These are phyloP conservation scores for Piscicola geometra DNA, from an alignment of 2,888 invertebrate species.

Conservation along the genomic window DNA sequence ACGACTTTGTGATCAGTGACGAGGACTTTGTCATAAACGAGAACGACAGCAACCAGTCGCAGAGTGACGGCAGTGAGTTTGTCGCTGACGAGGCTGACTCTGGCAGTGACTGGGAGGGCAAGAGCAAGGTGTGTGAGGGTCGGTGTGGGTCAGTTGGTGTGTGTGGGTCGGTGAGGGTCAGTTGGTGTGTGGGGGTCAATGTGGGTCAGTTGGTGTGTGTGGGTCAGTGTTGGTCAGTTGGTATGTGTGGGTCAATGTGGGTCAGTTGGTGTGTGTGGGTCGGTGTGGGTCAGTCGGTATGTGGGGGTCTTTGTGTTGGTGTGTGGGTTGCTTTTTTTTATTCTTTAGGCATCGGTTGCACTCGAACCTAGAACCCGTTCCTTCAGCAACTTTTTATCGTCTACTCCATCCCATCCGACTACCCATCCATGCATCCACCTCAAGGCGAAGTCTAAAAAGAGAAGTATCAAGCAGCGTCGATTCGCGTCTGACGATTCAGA, in stretches of 20 bases:
- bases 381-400: not conserved
- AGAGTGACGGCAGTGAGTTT: constrained; percentile 50
- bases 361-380: not conserved
- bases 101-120: constrained; percentile 52
- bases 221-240: too few species aligned
- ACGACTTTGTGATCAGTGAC: constrained; percentile 42
- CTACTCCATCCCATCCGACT: too few species aligned
- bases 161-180: too few species aligned
- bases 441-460: constrained; percentile 7
- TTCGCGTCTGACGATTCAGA: not conserved
- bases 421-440: not conserved
- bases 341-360: too few species aligned
- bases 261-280: too few species aligned
- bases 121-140: constrained; percentile 2
- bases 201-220: too few species aligned
- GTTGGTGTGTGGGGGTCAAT: too few species aligned
- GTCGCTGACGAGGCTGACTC: constrained; percentile 49
- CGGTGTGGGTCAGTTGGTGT: too few species aligned
- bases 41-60: constrained; percentile 32
- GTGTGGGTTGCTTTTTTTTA: too few species aligned
- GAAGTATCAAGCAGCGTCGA: not conserved
- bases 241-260: too few species aligned
- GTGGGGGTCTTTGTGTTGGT: too few species aligned
- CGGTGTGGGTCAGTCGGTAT: too few species aligned
- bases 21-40: constrained; percentile 38